These are phyloP conservation scores for Eulemur mongoz DNA, from an alignment of 2,797 vertebrate genomes.

Conservation along the genomic window DNA sequence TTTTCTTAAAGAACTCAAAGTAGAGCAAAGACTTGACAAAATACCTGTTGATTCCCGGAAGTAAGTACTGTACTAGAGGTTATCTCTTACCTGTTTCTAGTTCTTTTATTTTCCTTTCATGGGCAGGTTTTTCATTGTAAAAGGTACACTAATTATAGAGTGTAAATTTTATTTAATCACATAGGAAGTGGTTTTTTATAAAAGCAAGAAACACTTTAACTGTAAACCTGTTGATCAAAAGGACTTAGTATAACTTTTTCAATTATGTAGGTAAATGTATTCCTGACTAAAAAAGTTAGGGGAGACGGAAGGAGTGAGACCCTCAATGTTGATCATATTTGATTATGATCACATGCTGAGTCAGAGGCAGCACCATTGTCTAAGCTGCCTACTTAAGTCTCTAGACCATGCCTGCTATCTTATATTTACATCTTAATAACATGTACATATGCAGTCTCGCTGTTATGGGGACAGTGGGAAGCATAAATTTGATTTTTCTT, in stretches of 20 bases:
- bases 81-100: background rate
- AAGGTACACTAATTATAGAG: background rate
- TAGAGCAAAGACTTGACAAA: background rate
- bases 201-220: background rate
- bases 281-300: background rate
- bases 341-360: background rate
- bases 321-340: background rate
- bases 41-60: background rate
- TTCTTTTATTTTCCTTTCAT: background rate
- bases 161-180: background rate
- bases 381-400: conserved; percentile 21
- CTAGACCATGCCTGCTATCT: conserved; percentile 29
- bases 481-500: conserved; percentile 72
- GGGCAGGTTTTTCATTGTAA: background rate
- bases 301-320: background rate
- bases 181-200: background rate
- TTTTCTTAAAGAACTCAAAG: background rate
- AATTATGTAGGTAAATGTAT: background rate
- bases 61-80: background rate
- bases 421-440: conserved; percentile 74
- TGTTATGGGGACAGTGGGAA: conserved; percentile 58
- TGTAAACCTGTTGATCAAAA: background rate
- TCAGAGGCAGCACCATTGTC: background rate
- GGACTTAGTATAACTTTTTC: background rate
- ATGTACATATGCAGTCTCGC: conserved; percentile 39